Evolutionary conservation across 2,113 vertebrate genomes (phyloP), one percentile per base, ranked within the genome.

Genomic region (cattle (Bos taurus)): DNA sequence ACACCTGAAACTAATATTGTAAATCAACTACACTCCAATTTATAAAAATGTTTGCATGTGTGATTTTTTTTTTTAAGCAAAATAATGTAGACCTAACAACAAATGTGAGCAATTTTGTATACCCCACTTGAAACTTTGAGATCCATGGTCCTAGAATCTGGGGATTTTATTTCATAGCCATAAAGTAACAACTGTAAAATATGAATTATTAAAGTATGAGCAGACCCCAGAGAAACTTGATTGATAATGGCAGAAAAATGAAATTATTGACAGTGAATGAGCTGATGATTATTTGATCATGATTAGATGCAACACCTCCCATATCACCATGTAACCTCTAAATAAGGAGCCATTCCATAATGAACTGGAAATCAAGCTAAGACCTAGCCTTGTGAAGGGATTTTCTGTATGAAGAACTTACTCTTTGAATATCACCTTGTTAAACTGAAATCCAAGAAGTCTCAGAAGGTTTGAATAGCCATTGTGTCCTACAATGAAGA

Each of bases 111-210:
- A 36, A 94, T 97, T 94, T 93, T 97, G 80, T 52, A 86, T 80
- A 64, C 87, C 30, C 23, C n/a, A 56, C 11, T 80, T 95, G 78
- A 81, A 83, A 59, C 64, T 87, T 95, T 5, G 57, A 94, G 50
- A 97, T 50, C 15, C 30, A 71, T 28, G 81, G 15, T 64, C 17
- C 28, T 91, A 40, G 28, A 82, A 81, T 91, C 95, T 77, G 46
- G 46, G 71, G 3, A 94, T 91, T 78, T 54, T 86, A 97, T 94
- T 96, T 97, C 50, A 94, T 48, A 91, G 43, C 16, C 54, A 94
- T 94, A 97, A 97, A 97, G 96, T 77, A 52, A 93, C 54, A 91
- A 86, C 78, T 83, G 52, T 97, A 83, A 97, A 97, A 97, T 95
- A 97, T 82, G 67, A 96, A 93, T 94, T 96, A 64, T 94, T 96